phyloP scores from a whole-genome alignment of 2,888 invertebrate genomes.

The Stegana nigrithorax region DNA sequence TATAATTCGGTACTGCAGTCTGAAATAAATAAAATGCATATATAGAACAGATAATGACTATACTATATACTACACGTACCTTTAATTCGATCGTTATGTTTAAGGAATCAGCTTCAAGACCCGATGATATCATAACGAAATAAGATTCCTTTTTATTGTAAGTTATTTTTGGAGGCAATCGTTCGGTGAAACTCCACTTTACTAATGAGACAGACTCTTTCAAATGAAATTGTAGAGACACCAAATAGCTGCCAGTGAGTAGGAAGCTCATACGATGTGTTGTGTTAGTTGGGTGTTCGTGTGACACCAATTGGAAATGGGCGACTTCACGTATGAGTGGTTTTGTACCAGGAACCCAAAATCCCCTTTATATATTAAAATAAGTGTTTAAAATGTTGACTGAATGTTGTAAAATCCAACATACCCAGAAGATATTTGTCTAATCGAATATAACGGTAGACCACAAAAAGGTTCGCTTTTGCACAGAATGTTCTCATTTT shows the following conservation, averaged over 20 bases:
- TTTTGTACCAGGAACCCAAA: constrained; percentile 52
- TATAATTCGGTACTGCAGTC: constrained; percentile 40
- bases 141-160: constrained; percentile 50
- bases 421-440: constrained; percentile 51
- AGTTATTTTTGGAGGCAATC: constrained; percentile 46
- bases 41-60: neutral
- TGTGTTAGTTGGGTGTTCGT: constrained; percentile 34
- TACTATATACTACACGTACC: constrained; percentile 31
- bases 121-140: constrained; percentile 55
- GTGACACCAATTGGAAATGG: constrained; percentile 36
- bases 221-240: constrained; percentile 53
- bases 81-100: constrained; percentile 52
- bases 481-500: constrained; percentile 52
- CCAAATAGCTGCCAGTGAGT: constrained; percentile 46
- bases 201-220: constrained; percentile 44
- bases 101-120: constrained; percentile 49
- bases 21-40: constrained; percentile 23
- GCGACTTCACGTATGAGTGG: constrained; percentile 51
- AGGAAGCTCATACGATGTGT: constrained; percentile 43
- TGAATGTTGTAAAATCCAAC: neutral
- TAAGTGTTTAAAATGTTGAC: too few relatives aligned
- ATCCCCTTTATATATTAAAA: constrained; percentile 44
- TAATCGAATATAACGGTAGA: constrained; percentile 48
- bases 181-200: constrained; percentile 46
- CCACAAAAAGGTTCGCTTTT: constrained; percentile 57